phyloP scores from a whole-genome alignment of 2,888 invertebrate species.

The Leptopilina drosophilae region DNA sequence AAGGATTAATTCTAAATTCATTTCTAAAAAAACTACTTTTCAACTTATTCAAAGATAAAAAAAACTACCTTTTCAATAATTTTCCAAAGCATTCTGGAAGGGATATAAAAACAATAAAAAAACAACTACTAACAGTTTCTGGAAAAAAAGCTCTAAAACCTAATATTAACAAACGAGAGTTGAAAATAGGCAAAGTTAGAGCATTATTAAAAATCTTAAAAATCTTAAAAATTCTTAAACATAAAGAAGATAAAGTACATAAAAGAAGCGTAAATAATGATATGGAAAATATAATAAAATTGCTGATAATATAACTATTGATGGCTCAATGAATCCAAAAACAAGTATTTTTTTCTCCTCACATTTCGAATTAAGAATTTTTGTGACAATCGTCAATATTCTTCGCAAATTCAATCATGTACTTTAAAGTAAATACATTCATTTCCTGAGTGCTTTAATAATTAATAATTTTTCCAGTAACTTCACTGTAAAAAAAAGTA shows the following conservation, averaged over 20 bases:
- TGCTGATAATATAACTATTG: not conserved
- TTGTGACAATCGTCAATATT: not conserved
- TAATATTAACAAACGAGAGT: not conserved
- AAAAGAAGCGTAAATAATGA: not conserved
- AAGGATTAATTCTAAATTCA: too few relatives aligned
- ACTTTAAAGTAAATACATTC: not conserved
- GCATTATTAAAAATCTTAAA: not conserved
- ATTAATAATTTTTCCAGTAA: too few relatives aligned
- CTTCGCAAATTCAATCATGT: not conserved
- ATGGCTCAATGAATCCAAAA: not conserved
- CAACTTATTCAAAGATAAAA: too few relatives aligned
- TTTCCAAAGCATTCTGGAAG: too few relatives aligned
- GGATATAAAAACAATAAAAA: too few relatives aligned
- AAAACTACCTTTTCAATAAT: too few relatives aligned
- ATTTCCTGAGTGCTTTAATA: not conserved
- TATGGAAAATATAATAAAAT: not conserved
- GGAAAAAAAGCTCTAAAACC: too few relatives aligned
- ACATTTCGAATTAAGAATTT: constrained; percentile 15
- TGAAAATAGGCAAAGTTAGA: not conserved
- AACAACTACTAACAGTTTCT: too few relatives aligned
- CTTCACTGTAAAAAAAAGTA: too few relatives aligned
- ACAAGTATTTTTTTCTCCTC: not conserved
- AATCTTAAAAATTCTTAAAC: not conserved
- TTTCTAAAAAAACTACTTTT: too few relatives aligned
- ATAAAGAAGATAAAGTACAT: not conserved